Evolutionary conservation across 2,113 vertebrate species (phyloP).

Genomic region (Ptychochromis oligacanthus): DNA sequence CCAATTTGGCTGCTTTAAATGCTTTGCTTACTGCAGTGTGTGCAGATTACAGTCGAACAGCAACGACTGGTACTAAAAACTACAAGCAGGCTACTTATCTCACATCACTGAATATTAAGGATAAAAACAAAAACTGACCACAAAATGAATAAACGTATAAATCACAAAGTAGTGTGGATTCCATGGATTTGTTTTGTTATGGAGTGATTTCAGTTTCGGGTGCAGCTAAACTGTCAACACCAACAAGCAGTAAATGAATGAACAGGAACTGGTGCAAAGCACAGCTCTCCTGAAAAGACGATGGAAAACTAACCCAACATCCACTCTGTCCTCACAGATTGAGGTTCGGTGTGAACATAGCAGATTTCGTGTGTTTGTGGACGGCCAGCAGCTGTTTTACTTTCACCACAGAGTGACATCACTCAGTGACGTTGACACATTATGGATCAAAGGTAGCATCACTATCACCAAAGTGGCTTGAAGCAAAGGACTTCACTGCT

Average conservation of each 20-base stretch:
- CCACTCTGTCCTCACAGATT: constrained; percentile 76
- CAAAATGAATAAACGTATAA: not conserved
- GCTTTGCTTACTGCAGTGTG: no score
- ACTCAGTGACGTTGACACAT: constrained; percentile 86
- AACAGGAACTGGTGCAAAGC: not conserved
- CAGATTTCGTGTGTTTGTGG: constrained; percentile 90
- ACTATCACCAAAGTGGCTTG: constrained; percentile 93
- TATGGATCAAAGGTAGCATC: constrained; percentile 92
- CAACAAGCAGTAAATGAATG: not conserved
- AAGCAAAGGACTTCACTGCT: not conserved
- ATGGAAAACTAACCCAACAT: not conserved
- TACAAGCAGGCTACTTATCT: no score
- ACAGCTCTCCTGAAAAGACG: rapidly evolving
- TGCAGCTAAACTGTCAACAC: not conserved
- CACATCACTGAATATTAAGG: no score
- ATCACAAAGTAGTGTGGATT: not conserved
- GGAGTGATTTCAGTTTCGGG: not conserved
- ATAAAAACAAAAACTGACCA: no score
- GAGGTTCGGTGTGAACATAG: constrained; percentile 90
- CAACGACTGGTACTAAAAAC: no score
- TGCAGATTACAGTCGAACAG: no score
- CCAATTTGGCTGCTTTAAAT: no score
- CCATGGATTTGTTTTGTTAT: not conserved
- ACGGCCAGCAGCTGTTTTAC: constrained; percentile 94
- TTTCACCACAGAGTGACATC: constrained; percentile 89